These are phyloP conservation scores for Mechanitis messenoides DNA, from an alignment of 2,888 invertebrate species.

Conservation along the genomic window DNA sequence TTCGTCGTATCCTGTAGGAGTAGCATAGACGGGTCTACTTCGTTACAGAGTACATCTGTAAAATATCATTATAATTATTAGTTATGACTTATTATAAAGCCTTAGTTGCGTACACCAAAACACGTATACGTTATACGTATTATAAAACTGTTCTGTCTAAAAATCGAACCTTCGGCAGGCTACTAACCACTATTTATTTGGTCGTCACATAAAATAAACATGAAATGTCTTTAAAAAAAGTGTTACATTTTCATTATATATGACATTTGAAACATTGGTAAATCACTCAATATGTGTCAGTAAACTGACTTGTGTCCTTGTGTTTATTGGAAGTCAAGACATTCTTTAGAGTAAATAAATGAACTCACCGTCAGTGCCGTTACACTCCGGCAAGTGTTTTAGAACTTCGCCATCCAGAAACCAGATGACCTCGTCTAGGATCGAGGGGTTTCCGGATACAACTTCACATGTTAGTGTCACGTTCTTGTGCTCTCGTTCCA, in stretches of 20 bases:
- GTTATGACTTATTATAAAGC: not conserved
- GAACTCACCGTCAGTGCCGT: conserved; percentile 70
- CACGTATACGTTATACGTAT: too few relatives aligned
- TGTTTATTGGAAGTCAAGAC: too few relatives aligned
- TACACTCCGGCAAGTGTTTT: conserved; percentile 90
- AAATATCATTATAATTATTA: conserved; percentile 15
- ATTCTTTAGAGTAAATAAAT: not conserved
- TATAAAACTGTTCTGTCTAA: too few relatives aligned
- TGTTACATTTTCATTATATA: too few relatives aligned
- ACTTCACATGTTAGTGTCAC: conserved; percentile 90
- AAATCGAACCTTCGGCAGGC: too few relatives aligned
- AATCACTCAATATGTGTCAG: not conserved
- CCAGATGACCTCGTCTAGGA: conserved; percentile 88
- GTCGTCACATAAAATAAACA: too few relatives aligned
- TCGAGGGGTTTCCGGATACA: conserved; percentile 85
- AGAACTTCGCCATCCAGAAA: conserved; percentile 88
- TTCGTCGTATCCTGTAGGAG: conserved; percentile 90
- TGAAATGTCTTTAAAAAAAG: too few relatives aligned
- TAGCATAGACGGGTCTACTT: conserved; percentile 90
- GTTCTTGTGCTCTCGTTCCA: conserved; percentile 86
- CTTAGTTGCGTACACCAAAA: too few relatives aligned
- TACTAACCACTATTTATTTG: too few relatives aligned
- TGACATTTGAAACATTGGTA: not conserved
- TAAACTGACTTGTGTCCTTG: not conserved
- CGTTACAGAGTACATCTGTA: conserved; percentile 81